A percentile compares a stretch with the other conserved stretches of the same genome.
phyloP scores from a whole-genome alignment of 2,888 invertebrate species.

The Ommatoiulus sabulosus region DNA sequence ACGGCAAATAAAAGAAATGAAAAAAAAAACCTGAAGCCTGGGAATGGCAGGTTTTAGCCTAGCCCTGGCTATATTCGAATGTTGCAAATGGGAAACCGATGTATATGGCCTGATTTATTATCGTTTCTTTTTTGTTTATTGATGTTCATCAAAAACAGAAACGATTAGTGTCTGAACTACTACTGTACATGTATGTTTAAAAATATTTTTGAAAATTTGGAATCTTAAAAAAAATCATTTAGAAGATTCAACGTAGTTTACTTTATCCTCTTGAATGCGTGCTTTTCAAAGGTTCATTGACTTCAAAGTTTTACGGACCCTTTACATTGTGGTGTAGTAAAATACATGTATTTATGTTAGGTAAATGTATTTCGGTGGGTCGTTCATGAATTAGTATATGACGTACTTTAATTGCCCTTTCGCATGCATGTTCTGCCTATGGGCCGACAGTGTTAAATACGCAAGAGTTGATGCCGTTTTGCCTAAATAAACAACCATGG shows the following conservation, averaged over 20 bases:
- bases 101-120: neutral
- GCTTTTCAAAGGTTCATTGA: neutral
- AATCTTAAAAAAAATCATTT: too few species aligned
- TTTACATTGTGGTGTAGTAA: neutral
- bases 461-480: neutral
- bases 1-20: neutral
- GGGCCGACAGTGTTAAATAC: neutral
- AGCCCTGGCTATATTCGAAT: neutral
- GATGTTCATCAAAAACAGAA: too few species aligned
- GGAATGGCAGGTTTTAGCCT: neutral
- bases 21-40: neutral
- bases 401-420: neutral
- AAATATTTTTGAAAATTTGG: too few species aligned
- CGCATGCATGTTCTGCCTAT: neutral
- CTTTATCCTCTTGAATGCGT: too few species aligned
- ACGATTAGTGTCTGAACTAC: too few species aligned
- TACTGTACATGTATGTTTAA: too few species aligned
- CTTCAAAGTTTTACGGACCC: neutral
- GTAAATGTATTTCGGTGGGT: neutral
- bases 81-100: neutral
- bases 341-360: neutral
- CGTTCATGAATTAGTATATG: neutral
- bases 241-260: too few species aligned
- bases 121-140: too few species aligned
- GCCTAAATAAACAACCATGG: neutral